These are phyloP conservation scores for Melanotaenia maccullochi DNA, from an alignment of 2,797 vertebrate species.

Conservation along the genomic window DNA sequence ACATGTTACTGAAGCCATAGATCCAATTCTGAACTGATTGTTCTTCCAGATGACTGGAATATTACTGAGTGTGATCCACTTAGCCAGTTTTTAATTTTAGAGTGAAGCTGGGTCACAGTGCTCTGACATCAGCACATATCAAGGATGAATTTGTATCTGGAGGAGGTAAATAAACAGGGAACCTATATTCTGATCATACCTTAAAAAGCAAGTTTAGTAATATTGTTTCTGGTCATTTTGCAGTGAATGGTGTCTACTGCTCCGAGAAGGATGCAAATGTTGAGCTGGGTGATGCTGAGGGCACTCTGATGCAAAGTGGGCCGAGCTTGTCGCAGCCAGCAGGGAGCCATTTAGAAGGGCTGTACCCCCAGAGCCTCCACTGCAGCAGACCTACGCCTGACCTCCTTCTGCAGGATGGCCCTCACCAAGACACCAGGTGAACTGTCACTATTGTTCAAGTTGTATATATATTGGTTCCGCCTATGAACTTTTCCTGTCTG, in stretches of 20 bases:
- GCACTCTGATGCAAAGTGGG: constrained; percentile 84
- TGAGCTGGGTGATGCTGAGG: constrained; percentile 83
- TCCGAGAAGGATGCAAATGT: constrained; percentile 86
- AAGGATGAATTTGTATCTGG: neutral
- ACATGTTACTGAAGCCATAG: constrained; percentile 58
- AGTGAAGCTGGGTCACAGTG: constrained; percentile 19
- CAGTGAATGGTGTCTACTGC: constrained; percentile 87
- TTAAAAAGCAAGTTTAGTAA: neutral
- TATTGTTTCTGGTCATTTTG: constrained; percentile 17
- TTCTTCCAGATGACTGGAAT: constrained; percentile 43
- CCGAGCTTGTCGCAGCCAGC: constrained; percentile 83
- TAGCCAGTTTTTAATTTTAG: constrained; percentile 18
- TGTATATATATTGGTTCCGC: constrained; percentile 23
- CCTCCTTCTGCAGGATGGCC: constrained; percentile 80
- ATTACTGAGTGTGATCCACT: constrained; percentile 26
- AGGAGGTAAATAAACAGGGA: neutral
- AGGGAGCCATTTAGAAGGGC: constrained; percentile 80
- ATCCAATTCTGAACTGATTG: constrained; percentile 47
- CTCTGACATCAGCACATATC: neutral
- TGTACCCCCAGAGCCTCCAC: constrained; percentile 80
- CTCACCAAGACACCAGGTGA: constrained; percentile 89
- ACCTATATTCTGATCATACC: neutral
- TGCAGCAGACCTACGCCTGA: constrained; percentile 85
- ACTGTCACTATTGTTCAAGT: constrained; percentile 26
- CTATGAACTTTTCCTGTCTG: constrained; percentile 40